A percentile compares a stretch with the other conserved stretches of the same genome.
phyloP scores from a whole-genome alignment of 2,113 vertebrate genomes.

The Chloropsis cyanopogon region DNA sequence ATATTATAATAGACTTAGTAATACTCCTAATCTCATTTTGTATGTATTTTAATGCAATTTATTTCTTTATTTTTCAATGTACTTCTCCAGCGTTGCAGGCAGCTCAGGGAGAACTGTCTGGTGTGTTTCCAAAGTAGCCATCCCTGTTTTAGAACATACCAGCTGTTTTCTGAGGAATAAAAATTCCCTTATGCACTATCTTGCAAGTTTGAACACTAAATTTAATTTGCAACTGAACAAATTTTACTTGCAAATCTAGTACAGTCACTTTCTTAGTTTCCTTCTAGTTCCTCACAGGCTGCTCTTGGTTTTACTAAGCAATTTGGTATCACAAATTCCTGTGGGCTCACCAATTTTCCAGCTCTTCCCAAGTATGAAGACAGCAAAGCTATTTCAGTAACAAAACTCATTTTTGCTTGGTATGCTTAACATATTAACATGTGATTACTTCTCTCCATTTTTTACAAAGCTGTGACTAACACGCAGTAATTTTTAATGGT shows the following conservation, averaged over 20 bases:
- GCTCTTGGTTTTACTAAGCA: background rate
- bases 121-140: background rate
- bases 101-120: background rate
- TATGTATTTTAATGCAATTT: background rate
- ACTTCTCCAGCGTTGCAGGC: background rate
- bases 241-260: background rate
- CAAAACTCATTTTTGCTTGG: background rate
- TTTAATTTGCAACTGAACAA: background rate
- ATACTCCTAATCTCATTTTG: background rate
- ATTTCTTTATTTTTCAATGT: background rate
- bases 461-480: background rate
- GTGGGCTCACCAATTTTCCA: background rate
- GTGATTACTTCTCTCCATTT: background rate
- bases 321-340: background rate
- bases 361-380: background rate
- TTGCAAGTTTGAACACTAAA: background rate
- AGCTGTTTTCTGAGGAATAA: background rate
- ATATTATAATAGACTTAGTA: background rate
- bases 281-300: background rate
- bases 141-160: background rate
- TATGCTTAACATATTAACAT: background rate
- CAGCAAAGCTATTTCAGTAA: background rate
- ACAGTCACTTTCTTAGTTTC: background rate
- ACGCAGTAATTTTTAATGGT: background rate
- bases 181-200: background rate